phyloP scores from a whole-genome alignment of 2,113 vertebrate species.

The Toxotes chatareus region DNA sequence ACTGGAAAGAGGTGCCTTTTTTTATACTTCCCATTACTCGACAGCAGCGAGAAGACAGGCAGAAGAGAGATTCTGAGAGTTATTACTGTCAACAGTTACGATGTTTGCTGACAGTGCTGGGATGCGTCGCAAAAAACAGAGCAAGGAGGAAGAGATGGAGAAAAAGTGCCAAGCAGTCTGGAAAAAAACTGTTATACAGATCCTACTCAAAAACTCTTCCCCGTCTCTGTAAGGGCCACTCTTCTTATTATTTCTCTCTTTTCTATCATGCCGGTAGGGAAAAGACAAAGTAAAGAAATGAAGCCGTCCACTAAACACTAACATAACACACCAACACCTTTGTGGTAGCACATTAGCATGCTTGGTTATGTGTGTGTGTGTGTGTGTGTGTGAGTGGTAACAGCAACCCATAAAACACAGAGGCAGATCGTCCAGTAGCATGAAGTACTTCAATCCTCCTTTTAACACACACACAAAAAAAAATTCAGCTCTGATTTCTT shows the following conservation, averaged over 20 bases:
- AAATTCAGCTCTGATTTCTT: too few species aligned
- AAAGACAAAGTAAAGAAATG: neutral
- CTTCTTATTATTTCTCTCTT: neutral
- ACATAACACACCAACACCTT: neutral
- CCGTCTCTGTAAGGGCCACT: neutral
- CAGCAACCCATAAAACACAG: neutral
- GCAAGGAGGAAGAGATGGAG: neutral
- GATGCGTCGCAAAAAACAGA: slow-evolving; percentile 1
- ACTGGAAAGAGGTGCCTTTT: neutral
- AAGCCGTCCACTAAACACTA: neutral
- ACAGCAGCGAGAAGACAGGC: neutral
- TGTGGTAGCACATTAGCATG: neutral
- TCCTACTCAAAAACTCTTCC: neutral
- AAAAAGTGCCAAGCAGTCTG: neutral
- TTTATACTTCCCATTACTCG: neutral
- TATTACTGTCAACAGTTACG: slow-evolving; percentile 47
- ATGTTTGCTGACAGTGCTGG: slow-evolving; percentile 36
- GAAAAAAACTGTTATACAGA: neutral
- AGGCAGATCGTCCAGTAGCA: neutral
- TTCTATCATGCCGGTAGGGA: neutral
- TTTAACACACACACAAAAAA: neutral
- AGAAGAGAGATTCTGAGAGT: slow-evolving; percentile 17
- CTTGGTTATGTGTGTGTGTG: neutral
- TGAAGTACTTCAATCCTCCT: neutral
- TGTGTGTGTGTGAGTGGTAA: neutral